phyloP scores from a whole-genome alignment of 1,140 invertebrate genomes.

The Drosophila serrata region DNA sequence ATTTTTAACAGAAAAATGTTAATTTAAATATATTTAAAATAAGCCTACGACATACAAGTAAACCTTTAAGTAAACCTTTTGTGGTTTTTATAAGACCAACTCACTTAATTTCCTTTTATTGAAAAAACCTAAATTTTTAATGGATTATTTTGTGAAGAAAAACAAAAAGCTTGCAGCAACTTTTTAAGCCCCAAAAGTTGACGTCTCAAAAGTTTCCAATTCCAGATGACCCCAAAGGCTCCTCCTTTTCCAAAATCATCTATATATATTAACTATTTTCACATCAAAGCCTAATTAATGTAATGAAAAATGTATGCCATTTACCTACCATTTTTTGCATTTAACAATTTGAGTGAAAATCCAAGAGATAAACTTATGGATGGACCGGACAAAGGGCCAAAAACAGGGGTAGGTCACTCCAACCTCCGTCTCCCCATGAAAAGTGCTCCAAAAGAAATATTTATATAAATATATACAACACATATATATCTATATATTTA shows the following conservation, averaged over 20 bases:
- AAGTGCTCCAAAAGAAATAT: slow-evolving; percentile 22
- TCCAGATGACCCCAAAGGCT: not conserved
- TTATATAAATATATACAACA: slow-evolving; percentile 15
- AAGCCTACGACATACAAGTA: too few species aligned
- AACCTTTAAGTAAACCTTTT: too few species aligned
- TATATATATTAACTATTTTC: slow-evolving; percentile 33
- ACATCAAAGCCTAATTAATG: slow-evolving; percentile 71
- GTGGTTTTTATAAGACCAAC: not conserved
- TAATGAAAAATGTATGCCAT: slow-evolving; percentile 73
- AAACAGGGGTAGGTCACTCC: slow-evolving; percentile 32
- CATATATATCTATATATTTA: too few species aligned
- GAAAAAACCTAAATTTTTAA: not conserved
- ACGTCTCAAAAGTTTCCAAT: not conserved
- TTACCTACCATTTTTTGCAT: slow-evolving; percentile 20
- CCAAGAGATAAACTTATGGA: slow-evolving; percentile 26
- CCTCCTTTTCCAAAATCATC: not conserved
- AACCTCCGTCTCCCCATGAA: not conserved
- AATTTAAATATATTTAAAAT: not conserved
- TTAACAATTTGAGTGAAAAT: slow-evolving; percentile 34
- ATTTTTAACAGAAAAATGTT: too few species aligned
- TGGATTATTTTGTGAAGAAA: not conserved
- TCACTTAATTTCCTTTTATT: not conserved
- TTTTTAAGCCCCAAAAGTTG: slow-evolving; percentile 8
- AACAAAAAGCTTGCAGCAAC: not conserved
- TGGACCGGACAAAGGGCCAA: slow-evolving; percentile 20